Evolutionary conservation across 92 coral and sea anemone genomes (phyloP).

Genomic region (Zoanthus sociatus): DNA sequence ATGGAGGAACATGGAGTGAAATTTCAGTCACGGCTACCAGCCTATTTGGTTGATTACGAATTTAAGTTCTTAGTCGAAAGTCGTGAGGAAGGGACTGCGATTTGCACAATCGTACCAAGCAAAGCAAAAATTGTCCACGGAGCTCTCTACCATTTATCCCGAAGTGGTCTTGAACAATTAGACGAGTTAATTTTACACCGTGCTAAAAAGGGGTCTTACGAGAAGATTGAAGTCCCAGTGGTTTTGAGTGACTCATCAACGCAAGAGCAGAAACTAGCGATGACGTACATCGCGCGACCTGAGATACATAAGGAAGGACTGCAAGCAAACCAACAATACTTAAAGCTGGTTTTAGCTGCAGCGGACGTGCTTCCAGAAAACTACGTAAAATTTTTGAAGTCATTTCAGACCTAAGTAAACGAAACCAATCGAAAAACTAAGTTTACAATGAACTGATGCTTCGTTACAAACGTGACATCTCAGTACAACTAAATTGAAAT

Average conservation of each 20-base stretch:
- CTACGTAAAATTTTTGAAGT: constrained; percentile 20
- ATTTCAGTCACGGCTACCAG: constrained; percentile 8
- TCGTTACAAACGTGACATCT: too few species aligned
- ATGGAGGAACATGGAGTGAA: constrained; percentile 39
- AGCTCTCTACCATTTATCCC: constrained; percentile 8
- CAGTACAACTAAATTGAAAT: too few species aligned
- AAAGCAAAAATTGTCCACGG: constrained; percentile 19
- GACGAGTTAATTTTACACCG: constrained; percentile 25
- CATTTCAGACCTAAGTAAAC: constrained; percentile 5
- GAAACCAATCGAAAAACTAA: background rate
- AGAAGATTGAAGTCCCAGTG: constrained; percentile 16
- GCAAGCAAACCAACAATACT: constrained; percentile 10
- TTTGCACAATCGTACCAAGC: constrained; percentile 23
- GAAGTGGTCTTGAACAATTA: constrained; percentile 7
- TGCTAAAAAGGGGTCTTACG: constrained; percentile 20
- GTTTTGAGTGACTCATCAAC: background rate
- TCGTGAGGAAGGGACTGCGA: constrained; percentile 4
- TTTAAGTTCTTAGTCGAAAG: constrained; percentile 21
- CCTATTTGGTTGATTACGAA: background rate
- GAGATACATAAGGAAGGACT: constrained; percentile 24
- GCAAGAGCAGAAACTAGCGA: background rate
- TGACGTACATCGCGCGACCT: constrained; percentile 20
- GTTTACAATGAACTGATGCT: too few species aligned
- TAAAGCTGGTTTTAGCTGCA: constrained; percentile 25
- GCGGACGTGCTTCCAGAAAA: constrained; percentile 26